Evolutionary conservation across 2,888 invertebrate genomes (phyloP), one percentile per base, ranked within the genome.

Genomic region (Geophilus truncorum): DNA sequence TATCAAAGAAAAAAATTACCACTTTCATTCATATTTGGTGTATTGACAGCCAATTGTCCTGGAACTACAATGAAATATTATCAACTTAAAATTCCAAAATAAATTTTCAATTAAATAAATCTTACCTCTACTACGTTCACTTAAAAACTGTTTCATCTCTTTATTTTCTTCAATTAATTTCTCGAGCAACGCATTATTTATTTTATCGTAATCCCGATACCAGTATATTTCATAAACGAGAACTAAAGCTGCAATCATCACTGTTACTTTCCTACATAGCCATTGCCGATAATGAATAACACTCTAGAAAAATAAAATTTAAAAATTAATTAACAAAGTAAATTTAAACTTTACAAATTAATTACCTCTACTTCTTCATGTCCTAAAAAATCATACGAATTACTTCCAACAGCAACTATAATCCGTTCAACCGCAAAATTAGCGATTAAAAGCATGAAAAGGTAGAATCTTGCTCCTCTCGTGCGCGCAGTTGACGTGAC

Each of bases 401-500:
- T 21, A 23, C 1, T 21, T 75, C 34, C 40, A 18, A 18, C 23
- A 2, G 45, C 25, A 45, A 78, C 18, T 6, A 36, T 78, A n/a
- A 84, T 34, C 76, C 84, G 83, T 85, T 92, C 91, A 7, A 88
- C 30, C 0, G 88, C 82, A 45, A 90, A 86, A 85, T 90, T 90
- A 6, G 88, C 36, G 77, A 89, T 88, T 82, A 91, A 85, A 36
- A 90, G 85, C 10, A 88, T 84, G 83, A 91, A 89, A 57, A 91
- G 86, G 84, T 88, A 88, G 81, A 91, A 86, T 83, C 92, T 86
- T 3, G 91, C 90, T 77, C 87, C 87, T n/a, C 86, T 84, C 0
- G 91, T 91, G 36, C 90, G 87, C 80, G 87, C 86, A 0, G 90
- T 87, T 1, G 91, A 89, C 45, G 91, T 92, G 30, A 91, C 86